These are phyloP conservation scores for Lasioglossum malachurum DNA, from an alignment of 2,888 invertebrate species.

Conservation along the genomic window DNA sequence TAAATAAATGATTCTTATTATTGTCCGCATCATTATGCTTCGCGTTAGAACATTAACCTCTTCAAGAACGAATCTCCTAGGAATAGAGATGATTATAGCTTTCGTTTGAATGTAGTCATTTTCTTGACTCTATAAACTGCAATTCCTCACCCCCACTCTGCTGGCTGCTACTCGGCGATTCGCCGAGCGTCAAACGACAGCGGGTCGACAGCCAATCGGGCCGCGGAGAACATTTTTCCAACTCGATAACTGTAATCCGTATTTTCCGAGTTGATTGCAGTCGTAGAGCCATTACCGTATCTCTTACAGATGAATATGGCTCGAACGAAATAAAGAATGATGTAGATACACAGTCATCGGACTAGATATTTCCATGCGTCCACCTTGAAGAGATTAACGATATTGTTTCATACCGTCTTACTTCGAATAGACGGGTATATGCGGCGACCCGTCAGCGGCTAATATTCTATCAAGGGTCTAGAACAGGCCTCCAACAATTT, in stretches of 20 bases:
- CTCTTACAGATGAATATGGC: neutral
- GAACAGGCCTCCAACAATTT: neutral
- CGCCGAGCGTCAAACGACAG: neutral
- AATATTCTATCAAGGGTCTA: neutral
- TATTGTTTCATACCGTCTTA: neutral
- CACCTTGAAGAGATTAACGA: neutral
- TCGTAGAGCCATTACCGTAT: neutral
- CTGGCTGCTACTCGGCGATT: neutral
- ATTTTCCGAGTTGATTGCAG: neutral
- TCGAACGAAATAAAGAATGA: neutral
- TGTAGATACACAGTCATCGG: neutral
- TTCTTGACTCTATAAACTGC: constrained; percentile 1
- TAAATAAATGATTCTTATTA: constrained; percentile 9
- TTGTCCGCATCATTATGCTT: neutral
- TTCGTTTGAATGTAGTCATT: neutral
- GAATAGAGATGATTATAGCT: constrained; percentile 6
- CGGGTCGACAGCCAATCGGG: neutral
- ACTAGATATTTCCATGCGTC: neutral
- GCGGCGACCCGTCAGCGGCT: neutral
- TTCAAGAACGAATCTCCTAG: constrained; percentile 7
- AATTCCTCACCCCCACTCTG: neutral
- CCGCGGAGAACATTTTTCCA: neutral
- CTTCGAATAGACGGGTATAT: neutral
- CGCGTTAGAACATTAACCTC: constrained; percentile 15
- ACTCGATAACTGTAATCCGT: neutral